Evolutionary conservation across 2,113 vertebrate genomes (phyloP), one percentile per base, ranked within the genome.

Genomic region (Procavia capensis): DNA sequence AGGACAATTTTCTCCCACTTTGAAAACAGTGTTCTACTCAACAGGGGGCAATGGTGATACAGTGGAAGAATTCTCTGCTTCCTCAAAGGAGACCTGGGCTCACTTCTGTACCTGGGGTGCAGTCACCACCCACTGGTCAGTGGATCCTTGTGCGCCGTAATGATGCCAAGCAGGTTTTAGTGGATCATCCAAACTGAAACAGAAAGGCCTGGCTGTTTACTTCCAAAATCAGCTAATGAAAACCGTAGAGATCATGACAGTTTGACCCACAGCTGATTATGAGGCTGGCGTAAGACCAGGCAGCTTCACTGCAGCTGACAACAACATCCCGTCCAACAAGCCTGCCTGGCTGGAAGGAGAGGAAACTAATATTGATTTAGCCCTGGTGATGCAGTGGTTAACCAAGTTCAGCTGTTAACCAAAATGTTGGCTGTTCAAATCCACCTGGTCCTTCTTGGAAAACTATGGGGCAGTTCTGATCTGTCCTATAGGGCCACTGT

Each of bases 11-110:
- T 27, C 45, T 5, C 10, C 29, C 11, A 72, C 75, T 92, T 85
- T 82, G 45, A 61, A 96, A 94, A 79, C 41, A 31, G 3, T n/a
- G 85, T 85, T 34, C 25, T 74, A 11, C 78, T 90, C 86, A 82
- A 85, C 47, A 84, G 63, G 63, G 9, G 13, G 29, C 61, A 63
- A 63, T 63, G 25, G 19, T 66, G 27, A 34, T 66, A 31, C 63
- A 66, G 31, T 54, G 31, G 29, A 13, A 66, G 63, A 66, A 66
- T 34, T 66, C 29, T 66, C 27, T 66, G 9, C 63, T 34, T 34
- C 63, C 63, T 14, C 16, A 4, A 27, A 66, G 63, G 31, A 31
- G 63, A 66, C 8, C 63, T 34, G 27, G 13, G 29, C 34, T 66
- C 29, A 3, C 10, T 34, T 66, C 27, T 34, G 63, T 27, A 66